Conservation (phyloP, 1,140 invertebrate genomes). For the Apis cerana region DNA sequence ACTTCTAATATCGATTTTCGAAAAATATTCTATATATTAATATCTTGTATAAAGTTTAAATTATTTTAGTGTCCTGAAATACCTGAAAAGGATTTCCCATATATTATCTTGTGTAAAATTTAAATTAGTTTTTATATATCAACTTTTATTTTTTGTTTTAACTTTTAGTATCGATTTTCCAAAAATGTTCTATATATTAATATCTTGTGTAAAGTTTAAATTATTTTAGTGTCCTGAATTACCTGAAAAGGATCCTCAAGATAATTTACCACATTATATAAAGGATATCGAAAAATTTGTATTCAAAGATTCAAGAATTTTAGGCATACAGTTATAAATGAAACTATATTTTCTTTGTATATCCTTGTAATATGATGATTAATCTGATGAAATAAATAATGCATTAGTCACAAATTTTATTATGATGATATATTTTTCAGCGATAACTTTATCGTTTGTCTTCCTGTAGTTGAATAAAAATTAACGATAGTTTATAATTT, state of each 20-base stretch:
- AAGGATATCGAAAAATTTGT: constrained; percentile 30
- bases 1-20: no score
- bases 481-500: not conserved
- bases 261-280: constrained; percentile 47
- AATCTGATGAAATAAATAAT: constrained; percentile 21
- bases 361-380: not conserved
- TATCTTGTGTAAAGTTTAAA: not conserved
- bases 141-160: no score
- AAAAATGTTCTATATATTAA: no score
- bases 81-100: constrained; percentile 54
- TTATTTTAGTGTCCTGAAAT: constrained; percentile 49
- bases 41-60: not conserved
- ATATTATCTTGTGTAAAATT: not conserved
- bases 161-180: no score
- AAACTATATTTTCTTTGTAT: not conserved
- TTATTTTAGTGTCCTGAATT: constrained; percentile 48
- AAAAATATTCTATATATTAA: no score
- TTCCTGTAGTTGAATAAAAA: constrained; percentile 44
- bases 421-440: constrained; percentile 6
- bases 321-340: not conserved
- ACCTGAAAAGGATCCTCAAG: constrained; percentile 63
- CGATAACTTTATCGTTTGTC: constrained; percentile 41
- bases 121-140: no score
- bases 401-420: constrained; percentile 12
- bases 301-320: not conserved